Conservation (phyloP, 2,797 vertebrate species). For the Enteromius mattozi region DNA sequence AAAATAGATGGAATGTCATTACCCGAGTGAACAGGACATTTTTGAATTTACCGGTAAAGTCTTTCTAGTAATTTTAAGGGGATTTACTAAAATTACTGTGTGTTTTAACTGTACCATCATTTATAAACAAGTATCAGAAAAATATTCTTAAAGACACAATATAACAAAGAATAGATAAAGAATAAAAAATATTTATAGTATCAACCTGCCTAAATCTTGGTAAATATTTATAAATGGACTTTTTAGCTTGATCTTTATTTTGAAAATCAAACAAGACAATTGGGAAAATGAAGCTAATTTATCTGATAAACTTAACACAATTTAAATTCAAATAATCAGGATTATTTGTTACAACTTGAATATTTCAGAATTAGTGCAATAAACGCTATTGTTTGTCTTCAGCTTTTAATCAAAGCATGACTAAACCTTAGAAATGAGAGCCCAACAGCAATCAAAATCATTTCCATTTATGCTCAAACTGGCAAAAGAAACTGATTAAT, state of each 20-base stretch:
- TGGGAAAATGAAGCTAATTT: neutral
- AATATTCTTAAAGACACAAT: too few relatives aligned
- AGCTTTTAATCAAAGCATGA: neutral
- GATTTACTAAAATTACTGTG: too few relatives aligned
- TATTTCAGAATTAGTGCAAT: neutral
- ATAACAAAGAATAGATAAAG: too few relatives aligned
- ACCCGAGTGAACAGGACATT: too few relatives aligned
- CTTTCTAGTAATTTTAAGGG: too few relatives aligned
- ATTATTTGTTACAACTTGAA: neutral
- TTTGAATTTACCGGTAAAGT: too few relatives aligned
- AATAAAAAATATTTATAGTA: too few relatives aligned
- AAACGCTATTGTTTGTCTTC: neutral
- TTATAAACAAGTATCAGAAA: too few relatives aligned
- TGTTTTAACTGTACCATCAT: too few relatives aligned
- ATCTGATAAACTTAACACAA: neutral
- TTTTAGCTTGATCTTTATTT: neutral
- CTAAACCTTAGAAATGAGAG: neutral
- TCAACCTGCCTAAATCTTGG: too few relatives aligned
- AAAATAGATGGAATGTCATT: too few relatives aligned
- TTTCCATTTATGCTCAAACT: neutral
- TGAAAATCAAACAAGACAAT: neutral
- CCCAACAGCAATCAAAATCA: neutral
- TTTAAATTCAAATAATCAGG: neutral
- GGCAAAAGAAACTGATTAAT: neutral
- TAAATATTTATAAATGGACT: neutral